A percentile compares a stretch with the other conserved stretches of the same genome.
phyloP scores from a whole-genome alignment of 2,797 vertebrate genomes.

The Scolopax rusticola region DNA sequence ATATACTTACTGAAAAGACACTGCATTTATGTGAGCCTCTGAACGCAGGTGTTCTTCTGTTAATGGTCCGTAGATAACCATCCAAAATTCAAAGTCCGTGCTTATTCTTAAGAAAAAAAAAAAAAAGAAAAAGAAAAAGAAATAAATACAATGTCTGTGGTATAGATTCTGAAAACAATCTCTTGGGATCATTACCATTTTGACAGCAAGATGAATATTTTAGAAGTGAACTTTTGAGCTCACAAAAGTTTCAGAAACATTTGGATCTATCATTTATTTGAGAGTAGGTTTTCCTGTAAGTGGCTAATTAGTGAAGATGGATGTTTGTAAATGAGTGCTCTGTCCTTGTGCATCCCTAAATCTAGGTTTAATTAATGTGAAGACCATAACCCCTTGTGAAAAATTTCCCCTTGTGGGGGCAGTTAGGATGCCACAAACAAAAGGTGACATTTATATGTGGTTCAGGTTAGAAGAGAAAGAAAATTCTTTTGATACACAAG shows the following conservation, averaged over 20 bases:
- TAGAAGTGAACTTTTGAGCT: background rate
- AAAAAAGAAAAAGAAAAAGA: too few relatives aligned
- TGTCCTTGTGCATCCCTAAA: background rate
- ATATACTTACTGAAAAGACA: background rate
- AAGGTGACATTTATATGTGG: background rate
- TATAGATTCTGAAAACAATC: background rate
- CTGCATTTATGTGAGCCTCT: background rate
- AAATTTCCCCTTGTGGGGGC: background rate
- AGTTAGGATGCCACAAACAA: background rate
- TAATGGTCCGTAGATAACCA: background rate
- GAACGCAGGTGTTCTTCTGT: background rate
- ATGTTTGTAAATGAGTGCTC: background rate
- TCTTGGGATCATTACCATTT: background rate
- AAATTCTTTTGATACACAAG: background rate
- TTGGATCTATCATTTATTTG: background rate
- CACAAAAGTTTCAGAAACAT: background rate
- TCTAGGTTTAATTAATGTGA: background rate
- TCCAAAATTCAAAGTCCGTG: background rate
- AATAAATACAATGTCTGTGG: background rate
- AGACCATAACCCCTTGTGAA: background rate
- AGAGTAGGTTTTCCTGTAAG: background rate
- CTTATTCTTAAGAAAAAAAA: background rate
- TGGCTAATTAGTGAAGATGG: background rate
- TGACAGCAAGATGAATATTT: background rate
- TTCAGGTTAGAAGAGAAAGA: background rate